Conservation (phyloP, 2,113 vertebrate species). For the Pteropus alecto region DNA sequence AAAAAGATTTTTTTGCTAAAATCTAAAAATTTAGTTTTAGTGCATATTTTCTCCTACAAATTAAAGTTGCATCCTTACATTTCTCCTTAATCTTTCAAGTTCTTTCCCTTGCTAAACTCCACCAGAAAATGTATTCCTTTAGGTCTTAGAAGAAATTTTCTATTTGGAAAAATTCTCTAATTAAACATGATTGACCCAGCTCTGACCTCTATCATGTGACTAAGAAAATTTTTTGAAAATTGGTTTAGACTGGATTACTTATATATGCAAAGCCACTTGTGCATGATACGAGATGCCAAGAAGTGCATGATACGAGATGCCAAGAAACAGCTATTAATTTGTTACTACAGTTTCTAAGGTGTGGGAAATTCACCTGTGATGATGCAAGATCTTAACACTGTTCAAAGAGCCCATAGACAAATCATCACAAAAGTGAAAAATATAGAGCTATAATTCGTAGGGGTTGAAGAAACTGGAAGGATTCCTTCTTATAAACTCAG, state of each 20-base stretch:
- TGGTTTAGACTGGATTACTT: not conserved
- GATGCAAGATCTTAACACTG: not conserved
- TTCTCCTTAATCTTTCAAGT: not conserved
- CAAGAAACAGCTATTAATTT: conserved; percentile 35
- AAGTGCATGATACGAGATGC: not conserved
- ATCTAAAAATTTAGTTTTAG: not conserved
- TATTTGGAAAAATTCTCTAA: conserved; percentile 19
- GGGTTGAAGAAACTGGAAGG: not conserved
- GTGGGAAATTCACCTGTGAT: not conserved
- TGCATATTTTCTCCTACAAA: not conserved
- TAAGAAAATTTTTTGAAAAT: conserved; percentile 43
- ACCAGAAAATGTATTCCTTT: conserved; percentile 8
- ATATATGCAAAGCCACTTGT: not conserved
- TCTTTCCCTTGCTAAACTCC: conserved; percentile 23
- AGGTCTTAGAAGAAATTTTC: conserved; percentile 56
- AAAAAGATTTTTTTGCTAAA: not conserved
- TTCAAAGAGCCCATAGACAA: not conserved
- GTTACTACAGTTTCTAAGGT: not conserved
- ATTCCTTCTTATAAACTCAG: not conserved
- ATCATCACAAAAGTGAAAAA: conserved; percentile 8
- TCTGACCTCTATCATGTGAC: not conserved
- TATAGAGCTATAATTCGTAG: not conserved
- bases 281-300: not conserved
- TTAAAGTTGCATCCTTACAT: not conserved
- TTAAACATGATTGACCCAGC: not conserved